Evolutionary conservation across 2,888 invertebrate species (phyloP).

Genomic region (Rhagonycha lutea): DNA sequence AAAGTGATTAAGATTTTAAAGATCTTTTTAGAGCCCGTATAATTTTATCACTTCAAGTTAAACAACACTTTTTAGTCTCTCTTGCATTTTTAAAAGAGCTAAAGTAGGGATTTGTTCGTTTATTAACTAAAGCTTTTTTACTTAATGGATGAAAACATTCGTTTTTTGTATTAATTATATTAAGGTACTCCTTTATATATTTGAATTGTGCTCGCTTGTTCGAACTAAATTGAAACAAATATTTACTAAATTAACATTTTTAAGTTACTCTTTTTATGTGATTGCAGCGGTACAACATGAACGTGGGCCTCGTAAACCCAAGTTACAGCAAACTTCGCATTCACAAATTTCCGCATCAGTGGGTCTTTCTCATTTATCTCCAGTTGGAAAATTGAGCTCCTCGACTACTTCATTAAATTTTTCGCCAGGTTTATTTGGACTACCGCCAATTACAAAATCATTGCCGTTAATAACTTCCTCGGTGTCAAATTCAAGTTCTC

Average conservation of each 20-base stretch:
- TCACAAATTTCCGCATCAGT: slow-evolving; percentile 40
- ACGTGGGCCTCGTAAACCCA: slow-evolving; percentile 92
- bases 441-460: slow-evolving; percentile 49
- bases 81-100: slow-evolving; percentile 51
- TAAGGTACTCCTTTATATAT: slow-evolving; percentile 11
- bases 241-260: slow-evolving; percentile 5
- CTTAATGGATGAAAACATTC: slow-evolving; percentile 45
- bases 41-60: slow-evolving; percentile 51
- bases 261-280: slow-evolving; percentile 7
- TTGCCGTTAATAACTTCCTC: slow-evolving; percentile 56
- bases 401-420: slow-evolving; percentile 43
- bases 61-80: slow-evolving; percentile 51
- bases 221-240: background rate
- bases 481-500: slow-evolving; percentile 40
- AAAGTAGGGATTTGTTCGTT: slow-evolving; percentile 49
- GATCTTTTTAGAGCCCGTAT: slow-evolving; percentile 49
- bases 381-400: slow-evolving; percentile 43
- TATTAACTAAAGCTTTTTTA: slow-evolving; percentile 49
- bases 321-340: slow-evolving; percentile 61
- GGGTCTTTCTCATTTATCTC: slow-evolving; percentile 32
- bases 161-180: slow-evolving; percentile 47
- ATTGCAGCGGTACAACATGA: slow-evolving; percentile 93
- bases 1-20: slow-evolving; percentile 56
- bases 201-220: background rate
- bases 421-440: slow-evolving; percentile 46